Percentiles rank a stretch among this genome's conserved stretches.
phyloP scores from a whole-genome alignment of 2,797 vertebrate genomes.

The Gymnothorax javanicus region DNA sequence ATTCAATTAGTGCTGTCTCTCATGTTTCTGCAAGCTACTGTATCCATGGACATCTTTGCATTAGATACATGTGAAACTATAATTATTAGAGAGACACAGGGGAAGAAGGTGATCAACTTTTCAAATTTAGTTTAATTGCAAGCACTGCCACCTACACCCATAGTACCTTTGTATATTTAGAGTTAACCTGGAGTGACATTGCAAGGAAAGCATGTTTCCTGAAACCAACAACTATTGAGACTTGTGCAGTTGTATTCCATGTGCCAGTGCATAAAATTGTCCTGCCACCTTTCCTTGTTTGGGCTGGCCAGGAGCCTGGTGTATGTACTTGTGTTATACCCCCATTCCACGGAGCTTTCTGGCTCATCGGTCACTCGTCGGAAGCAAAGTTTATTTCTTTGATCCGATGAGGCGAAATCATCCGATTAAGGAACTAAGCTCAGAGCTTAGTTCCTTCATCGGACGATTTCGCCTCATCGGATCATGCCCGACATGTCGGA shows the following conservation, averaged over 20 bases:
- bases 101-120: not conserved
- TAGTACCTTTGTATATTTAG: not conserved
- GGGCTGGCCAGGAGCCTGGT: conserved; percentile 14
- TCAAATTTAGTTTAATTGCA: not conserved
- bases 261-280: conserved; percentile 10
- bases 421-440: too few relatives aligned
- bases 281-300: conserved; percentile 21
- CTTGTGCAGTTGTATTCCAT: conserved; percentile 22
- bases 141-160: not conserved
- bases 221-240: not conserved
- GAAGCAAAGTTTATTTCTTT: too few relatives aligned
- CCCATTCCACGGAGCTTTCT: too few relatives aligned
- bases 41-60: too few relatives aligned
- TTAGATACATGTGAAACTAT: not conserved
- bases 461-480: too few relatives aligned
- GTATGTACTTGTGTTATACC: not conserved
- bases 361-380: too few relatives aligned
- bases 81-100: not conserved
- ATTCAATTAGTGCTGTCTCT: not conserved
- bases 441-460: too few relatives aligned
- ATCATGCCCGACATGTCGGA: too few relatives aligned
- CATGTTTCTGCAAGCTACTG: not conserved
- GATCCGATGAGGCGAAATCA: too few relatives aligned
- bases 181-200: not conserved
- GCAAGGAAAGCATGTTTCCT: not conserved